Percentiles rank a stretch among this genome's conserved stretches.
phyloP scores from a whole-genome alignment of 2,888 invertebrate genomes.

The Hemicrepidius hirtus region DNA sequence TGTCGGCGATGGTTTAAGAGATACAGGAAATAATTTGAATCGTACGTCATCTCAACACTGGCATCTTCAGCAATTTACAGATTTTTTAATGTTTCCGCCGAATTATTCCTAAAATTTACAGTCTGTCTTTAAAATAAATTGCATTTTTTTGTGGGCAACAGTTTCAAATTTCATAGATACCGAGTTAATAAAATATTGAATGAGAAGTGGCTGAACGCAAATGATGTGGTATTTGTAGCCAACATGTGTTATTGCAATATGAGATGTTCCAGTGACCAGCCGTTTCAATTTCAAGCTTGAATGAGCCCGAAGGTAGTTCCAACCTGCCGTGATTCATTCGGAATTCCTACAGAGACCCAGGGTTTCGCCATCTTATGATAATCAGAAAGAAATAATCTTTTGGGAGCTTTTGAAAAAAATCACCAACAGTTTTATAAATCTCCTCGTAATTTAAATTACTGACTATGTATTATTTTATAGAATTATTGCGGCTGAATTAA shows the following conservation, averaged over 20 bases:
- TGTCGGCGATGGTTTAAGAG: conserved; percentile 16
- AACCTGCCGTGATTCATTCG: conserved; percentile 54
- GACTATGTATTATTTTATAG: too few species aligned
- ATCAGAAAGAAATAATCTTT: too few species aligned
- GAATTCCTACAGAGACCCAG: conserved; percentile 31
- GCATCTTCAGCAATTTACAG: conserved; percentile 9
- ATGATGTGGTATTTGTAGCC: conserved; percentile 26
- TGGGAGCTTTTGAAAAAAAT: too few species aligned
- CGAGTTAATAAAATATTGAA: conserved; percentile 22
- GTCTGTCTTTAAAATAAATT: conserved; percentile 12
- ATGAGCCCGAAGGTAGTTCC: conserved; percentile 54
- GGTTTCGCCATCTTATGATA: not conserved
- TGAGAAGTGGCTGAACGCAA: conserved; percentile 14
- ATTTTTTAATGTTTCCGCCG: conserved; percentile 21
- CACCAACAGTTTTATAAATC: too few species aligned
- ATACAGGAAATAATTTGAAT: conserved; percentile 22
- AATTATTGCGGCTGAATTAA: too few species aligned
- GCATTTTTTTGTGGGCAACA: not conserved
- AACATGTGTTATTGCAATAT: conserved; percentile 43
- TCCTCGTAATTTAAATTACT: too few species aligned
- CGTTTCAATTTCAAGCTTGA: conserved; percentile 54
- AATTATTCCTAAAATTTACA: conserved; percentile 19
- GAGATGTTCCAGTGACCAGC: conserved; percentile 42
- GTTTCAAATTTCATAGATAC: conserved; percentile 19
- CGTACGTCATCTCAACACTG: conserved; percentile 28